These are phyloP conservation scores for Characodon lateralis DNA, from an alignment of 2,797 vertebrate species.

Conservation along the genomic window DNA sequence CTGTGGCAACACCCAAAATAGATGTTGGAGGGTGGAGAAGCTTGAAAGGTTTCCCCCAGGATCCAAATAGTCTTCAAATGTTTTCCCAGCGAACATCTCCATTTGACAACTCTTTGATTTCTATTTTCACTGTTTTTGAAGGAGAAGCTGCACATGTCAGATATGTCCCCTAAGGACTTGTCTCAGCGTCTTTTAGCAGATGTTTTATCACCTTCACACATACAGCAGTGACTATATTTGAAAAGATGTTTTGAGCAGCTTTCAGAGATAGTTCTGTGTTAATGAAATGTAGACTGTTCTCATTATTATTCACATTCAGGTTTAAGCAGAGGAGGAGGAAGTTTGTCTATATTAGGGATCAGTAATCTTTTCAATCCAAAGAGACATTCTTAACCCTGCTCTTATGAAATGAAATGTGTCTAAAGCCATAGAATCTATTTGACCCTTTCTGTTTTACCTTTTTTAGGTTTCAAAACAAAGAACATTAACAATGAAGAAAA, in stretches of 20 bases:
- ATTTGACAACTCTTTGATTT: constrained; percentile 43
- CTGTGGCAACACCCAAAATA: constrained; percentile 22
- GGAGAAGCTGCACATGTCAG: constrained; percentile 28
- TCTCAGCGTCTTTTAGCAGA: constrained; percentile 23
- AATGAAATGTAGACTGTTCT: not conserved
- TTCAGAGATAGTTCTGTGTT: not conserved
- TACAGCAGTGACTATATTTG: not conserved
- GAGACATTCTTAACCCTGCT: not conserved
- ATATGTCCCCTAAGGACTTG: constrained; percentile 19
- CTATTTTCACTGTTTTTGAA: constrained; percentile 50
- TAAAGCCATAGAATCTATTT: not conserved
- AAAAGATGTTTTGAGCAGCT: not conserved
- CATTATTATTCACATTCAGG: not conserved
- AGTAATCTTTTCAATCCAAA: not conserved
- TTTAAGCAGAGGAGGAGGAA: not conserved
- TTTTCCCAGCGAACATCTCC: constrained; percentile 28
- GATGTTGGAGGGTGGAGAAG: not conserved
- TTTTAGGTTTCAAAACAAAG: not conserved
- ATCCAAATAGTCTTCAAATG: constrained; percentile 40
- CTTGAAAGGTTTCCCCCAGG: constrained; percentile 49
- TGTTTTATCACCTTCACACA: not conserved
- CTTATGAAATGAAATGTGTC: not conserved
- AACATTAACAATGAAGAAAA: not conserved
- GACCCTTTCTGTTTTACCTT: not conserved
- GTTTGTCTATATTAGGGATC: not conserved